phyloP scores from a whole-genome alignment of 2,797 vertebrate species.

The Helostoma temminkii region DNA sequence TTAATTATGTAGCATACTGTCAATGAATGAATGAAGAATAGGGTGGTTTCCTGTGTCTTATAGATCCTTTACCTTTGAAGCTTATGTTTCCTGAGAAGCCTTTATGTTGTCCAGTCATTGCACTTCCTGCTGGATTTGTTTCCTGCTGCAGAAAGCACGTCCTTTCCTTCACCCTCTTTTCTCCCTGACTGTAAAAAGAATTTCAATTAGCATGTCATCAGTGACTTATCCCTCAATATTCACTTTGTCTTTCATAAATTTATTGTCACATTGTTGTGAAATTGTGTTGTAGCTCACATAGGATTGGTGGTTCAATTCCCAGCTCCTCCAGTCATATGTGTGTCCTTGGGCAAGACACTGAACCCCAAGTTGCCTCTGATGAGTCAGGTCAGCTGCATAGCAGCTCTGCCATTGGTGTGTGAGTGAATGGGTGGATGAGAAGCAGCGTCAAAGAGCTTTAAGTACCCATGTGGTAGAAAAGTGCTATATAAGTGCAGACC shows the following conservation, averaged over 20 bases:
- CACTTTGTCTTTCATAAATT: not conserved
- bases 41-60: conserved; percentile 28
- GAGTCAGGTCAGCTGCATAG: no score
- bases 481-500: no score
- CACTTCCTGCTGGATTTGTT: conserved; percentile 29
- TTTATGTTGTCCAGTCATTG: conserved; percentile 32
- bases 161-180: conserved; percentile 2
- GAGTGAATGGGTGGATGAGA: no score
- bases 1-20: conserved; percentile 38
- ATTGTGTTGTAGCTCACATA: not conserved
- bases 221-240: not conserved
- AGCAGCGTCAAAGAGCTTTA: no score
- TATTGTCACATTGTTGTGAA: not conserved
- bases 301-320: no score
- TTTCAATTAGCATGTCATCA: not conserved
- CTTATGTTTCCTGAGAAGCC: conserved; percentile 51
- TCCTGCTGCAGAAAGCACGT: conserved; percentile 37
- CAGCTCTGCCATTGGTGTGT: no score
- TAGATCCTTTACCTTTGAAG: conserved; percentile 64
- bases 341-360: no score
- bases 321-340: no score
- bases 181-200: not conserved
- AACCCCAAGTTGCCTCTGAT: no score
- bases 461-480: no score
- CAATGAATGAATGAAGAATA: conserved; percentile 15